Evolutionary conservation across 2,113 vertebrate genomes (phyloP), one percentile per base, ranked within the genome.

Genomic region (Gobius niger): DNA sequence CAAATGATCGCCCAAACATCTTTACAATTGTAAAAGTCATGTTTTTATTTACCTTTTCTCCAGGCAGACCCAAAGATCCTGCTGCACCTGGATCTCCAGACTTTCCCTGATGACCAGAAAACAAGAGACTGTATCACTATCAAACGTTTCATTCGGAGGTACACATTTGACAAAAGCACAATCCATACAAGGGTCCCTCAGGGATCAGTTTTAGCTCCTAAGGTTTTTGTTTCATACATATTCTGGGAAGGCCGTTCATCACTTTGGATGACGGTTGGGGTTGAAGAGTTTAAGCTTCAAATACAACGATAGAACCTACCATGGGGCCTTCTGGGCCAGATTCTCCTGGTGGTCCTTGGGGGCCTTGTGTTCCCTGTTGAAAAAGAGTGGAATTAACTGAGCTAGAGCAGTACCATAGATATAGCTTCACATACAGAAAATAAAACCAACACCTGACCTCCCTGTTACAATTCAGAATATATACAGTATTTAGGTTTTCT

Each of bases 261-360:
- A 34, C 2, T 34, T 34, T 34, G 24, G 24, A 34, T 34, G 24
- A 34, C 24, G 3, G 24, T 34, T 24, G 12, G 34, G 24, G 7
- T 19, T 34, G 12, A 54, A 13, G 0, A 40, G 13, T 40, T 7
- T 56, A 13, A 41, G 57, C n/a, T 15, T 60, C 15, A n/a, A 14
- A 14, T 14, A 40, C 24, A 57, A 1, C 47, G 5, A 3, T n/a
- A 60, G 63, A 54, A 88, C 88, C 80, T 71, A 93, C 92, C 91
- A 92, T 90, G 74, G 86, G 86, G 78, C 92, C 91, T 9, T 80
- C 85, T 52, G 10, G 88, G 70, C 92, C 91, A 7, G 81, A 76
- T 63, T 71, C 82, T 73, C 92, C 90, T 44, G 88, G 85, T 52
- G 65, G 76, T 50, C 91, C 92, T 24, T 1, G 65, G 41, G 85